Base-by-base conservation (phyloP, 2,888 invertebrate genomes). In the Lochmaea crataegi region DNA sequence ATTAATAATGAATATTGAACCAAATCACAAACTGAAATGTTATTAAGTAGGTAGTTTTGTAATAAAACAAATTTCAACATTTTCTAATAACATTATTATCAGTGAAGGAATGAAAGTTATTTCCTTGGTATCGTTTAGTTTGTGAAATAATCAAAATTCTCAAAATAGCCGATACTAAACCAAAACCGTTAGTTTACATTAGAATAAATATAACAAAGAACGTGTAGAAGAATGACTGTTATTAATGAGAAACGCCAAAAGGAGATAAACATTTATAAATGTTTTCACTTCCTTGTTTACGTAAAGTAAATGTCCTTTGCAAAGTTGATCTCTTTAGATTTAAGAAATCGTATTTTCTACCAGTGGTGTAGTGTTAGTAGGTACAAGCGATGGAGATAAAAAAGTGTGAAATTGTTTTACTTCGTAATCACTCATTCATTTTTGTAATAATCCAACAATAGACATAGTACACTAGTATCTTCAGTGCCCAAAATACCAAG, bases 131-230 rank as follows among this genome's bases (percentile, higher is more conserved):
- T 12, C 11, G 14, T 45, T 45, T 45, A 45, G 1, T 14, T 12
- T 12, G 12, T 4, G 45, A 12, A 12, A 45, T 14, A 45, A 45
- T 45, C 45, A 45, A 14, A 45, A 45, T 45, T 45, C 45, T 45
- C 12, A 12, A 45, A 45, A 45, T 45, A 12, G 14, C 45, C 45
- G 14, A 14, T 14, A 45, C 45, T 45, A 3, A 12, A 45, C 45
- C 6, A n/a, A 56, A 56, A 56, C 56, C 56, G 56, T 56, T 56
- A 56, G 56, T 56, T 56, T n/a, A 11, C 56, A 16, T 56, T 56
- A 10, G 56, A n/a, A 56, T 18, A 56, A 56, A 56, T 56, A 56
- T n/a, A 18, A 9, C 56, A 56, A 56, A 56, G 56, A 56, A 5
- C 45, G 45, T 45, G 2, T 56, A 56, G n/a, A 56, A 16, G 56